These are phyloP conservation scores for Athrips mouffetella DNA, from an alignment of 2,888 invertebrate genomes.

Conservation along the genomic window DNA sequence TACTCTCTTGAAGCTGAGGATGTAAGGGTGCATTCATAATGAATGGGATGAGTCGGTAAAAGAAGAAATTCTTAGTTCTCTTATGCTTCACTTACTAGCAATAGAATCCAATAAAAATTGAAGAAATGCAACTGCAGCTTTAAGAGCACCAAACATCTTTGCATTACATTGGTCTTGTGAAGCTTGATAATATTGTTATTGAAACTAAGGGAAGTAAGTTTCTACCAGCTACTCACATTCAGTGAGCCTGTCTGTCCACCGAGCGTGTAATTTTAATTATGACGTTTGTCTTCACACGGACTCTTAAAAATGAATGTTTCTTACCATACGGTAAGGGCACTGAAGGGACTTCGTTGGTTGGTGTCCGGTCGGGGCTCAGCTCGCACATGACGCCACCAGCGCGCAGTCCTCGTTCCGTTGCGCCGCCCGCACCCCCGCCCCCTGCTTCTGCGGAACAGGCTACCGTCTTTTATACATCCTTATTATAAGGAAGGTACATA, in stretches of 20 bases:
- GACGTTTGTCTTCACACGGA: no score
- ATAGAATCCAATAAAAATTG: no score
- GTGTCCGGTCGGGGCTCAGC: constrained; percentile 73
- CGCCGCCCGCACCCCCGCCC: constrained; percentile 70
- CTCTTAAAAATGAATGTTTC: background rate
- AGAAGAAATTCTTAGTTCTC: no score
- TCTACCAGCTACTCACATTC: no score
- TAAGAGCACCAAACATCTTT: no score
- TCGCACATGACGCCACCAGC: constrained; percentile 68
- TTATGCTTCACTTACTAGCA: no score
- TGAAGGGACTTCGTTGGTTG: constrained; percentile 74
- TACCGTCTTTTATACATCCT: constrained; percentile 12
- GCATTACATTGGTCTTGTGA: no score
- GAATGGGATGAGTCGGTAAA: background rate
- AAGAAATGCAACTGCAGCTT: no score
- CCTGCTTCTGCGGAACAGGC: constrained; percentile 57
- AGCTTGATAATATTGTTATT: no score
- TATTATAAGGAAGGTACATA: background rate
- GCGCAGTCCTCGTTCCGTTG: constrained; percentile 53
- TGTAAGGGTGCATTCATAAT: background rate
- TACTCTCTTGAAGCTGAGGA: constrained; percentile 66
- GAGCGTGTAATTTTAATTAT: no score
- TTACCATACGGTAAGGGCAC: constrained; percentile 73
- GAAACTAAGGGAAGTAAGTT: no score
- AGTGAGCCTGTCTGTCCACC: no score